These are phyloP conservation scores for Chloroclysta siterata DNA, from an alignment of 2,888 invertebrate genomes.

Conservation along the genomic window DNA sequence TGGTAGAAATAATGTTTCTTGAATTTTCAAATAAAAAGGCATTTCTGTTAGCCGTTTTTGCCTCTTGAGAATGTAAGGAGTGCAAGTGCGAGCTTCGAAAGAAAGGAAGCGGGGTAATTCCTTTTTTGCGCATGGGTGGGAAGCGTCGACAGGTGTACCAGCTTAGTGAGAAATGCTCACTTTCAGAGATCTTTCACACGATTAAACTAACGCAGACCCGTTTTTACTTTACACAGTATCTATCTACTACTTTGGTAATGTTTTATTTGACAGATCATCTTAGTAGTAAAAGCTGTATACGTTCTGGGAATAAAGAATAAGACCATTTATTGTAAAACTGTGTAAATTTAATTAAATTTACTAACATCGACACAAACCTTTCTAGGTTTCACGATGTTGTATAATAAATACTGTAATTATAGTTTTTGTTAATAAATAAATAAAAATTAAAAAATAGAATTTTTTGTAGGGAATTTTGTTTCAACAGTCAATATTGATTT, in stretches of 20 bases:
- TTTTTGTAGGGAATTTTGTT: no score
- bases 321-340: no score
- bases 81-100: slow-evolving; percentile 41
- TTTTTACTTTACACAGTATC: slow-evolving; percentile 24
- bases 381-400: no score
- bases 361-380: no score
- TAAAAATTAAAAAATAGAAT: no score
- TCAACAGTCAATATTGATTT: no score
- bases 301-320: no score
- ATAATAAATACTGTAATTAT: no score
- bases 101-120: slow-evolving; percentile 43
- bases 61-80: slow-evolving; percentile 25
- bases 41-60: slow-evolving; percentile 8
- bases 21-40: slow-evolving; percentile 9
- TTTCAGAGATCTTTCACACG: slow-evolving; percentile 51
- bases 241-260: slow-evolving; percentile 2
- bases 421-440: no score
- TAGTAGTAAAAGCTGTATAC: neutral
- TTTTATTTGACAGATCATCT: neutral
- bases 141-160: slow-evolving; percentile 47
- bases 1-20: neutral
- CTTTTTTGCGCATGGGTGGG: slow-evolving; percentile 43
- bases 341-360: no score
- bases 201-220: slow-evolving; percentile 48
- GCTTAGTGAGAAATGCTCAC: slow-evolving; percentile 45